Percentiles rank a stretch among this genome's conserved stretches.
These are phyloP conservation scores for Agrilus cyanescens DNA, from an alignment of 2,888 invertebrate genomes.

Conservation along the genomic window DNA sequence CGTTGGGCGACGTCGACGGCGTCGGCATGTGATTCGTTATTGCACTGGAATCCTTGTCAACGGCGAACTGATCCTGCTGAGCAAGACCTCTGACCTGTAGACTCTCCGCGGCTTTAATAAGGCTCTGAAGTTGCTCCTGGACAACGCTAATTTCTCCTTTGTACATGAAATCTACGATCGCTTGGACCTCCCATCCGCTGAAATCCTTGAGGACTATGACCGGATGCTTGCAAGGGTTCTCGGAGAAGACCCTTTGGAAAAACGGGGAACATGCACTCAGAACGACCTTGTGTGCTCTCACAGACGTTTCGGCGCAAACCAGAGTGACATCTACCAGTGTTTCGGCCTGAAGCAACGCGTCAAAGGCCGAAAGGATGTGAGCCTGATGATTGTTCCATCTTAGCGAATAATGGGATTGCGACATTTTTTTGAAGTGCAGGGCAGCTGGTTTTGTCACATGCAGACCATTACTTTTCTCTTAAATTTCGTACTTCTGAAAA, in stretches of 20 bases:
- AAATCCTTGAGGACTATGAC: slow-evolving; percentile 87
- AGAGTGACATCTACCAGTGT: slow-evolving; percentile 82
- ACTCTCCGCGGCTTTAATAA: slow-evolving; percentile 80
- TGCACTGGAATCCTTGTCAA: slow-evolving; percentile 29
- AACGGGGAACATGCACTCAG: slow-evolving; percentile 82
- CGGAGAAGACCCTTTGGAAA: slow-evolving; percentile 78
- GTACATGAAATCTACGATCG: slow-evolving; percentile 89
- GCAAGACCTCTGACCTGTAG: slow-evolving; percentile 73
- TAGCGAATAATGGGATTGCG: slow-evolving; percentile 77
- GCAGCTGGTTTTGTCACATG: slow-evolving; percentile 20
- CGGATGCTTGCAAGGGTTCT: slow-evolving; percentile 88
- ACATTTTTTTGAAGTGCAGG: slow-evolving; percentile 23
- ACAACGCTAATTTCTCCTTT: slow-evolving; percentile 83
- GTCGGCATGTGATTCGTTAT: slow-evolving; percentile 32
- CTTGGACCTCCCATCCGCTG: slow-evolving; percentile 78
- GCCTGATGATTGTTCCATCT: slow-evolving; percentile 91
- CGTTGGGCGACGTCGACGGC: slow-evolving; percentile 36
- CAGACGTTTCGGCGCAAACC: slow-evolving; percentile 74
- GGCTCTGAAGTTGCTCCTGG: slow-evolving; percentile 68
- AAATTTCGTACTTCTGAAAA: slow-evolving; percentile 30
- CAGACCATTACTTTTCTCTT: slow-evolving; percentile 24
- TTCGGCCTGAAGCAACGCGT: slow-evolving; percentile 76
- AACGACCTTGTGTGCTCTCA: slow-evolving; percentile 84
- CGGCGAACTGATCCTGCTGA: slow-evolving; percentile 37
- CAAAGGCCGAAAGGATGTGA: slow-evolving; percentile 79